Percentiles rank a stretch among this genome's conserved stretches.
These are phyloP conservation scores for Brachionus manjavacas DNA, from an alignment of 1,140 invertebrate species.

Conservation along the genomic window DNA sequence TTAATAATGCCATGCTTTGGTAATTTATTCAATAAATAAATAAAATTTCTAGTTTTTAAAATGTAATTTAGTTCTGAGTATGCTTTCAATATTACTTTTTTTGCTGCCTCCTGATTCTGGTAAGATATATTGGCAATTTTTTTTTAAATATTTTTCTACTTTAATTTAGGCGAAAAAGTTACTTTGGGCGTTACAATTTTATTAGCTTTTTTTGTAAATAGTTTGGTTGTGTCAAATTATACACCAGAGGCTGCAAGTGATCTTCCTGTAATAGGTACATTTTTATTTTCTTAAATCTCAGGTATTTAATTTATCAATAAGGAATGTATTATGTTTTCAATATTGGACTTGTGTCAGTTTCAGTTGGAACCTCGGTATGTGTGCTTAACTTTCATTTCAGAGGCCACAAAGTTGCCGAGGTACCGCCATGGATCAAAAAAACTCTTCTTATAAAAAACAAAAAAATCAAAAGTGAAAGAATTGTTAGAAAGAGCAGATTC, in stretches of 20 bases:
- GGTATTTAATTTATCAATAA: background rate
- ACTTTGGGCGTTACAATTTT: conserved; percentile 39
- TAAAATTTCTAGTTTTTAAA: background rate
- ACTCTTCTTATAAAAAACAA: background rate
- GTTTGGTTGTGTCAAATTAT: conserved; percentile 41
- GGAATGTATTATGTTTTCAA: conserved; percentile 42
- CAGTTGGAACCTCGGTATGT: conserved; percentile 20
- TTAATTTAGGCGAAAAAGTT: conserved; percentile 37
- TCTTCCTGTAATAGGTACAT: conserved; percentile 33
- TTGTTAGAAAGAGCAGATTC: background rate
- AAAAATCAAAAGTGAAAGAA: background rate
- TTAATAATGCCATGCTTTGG: conserved; percentile 40
- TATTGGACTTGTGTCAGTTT: conserved; percentile 33
- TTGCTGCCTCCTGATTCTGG: conserved; percentile 39
- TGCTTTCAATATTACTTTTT: conserved; percentile 37
- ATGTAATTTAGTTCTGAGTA: background rate
- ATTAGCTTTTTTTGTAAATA: conserved; percentile 38
- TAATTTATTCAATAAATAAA: background rate
- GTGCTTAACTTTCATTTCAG: conserved; percentile 41
- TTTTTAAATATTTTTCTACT: background rate
- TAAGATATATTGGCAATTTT: background rate
- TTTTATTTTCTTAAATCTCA: background rate
- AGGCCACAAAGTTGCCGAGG: conserved; percentile 1
- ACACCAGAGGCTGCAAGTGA: conserved; percentile 28
- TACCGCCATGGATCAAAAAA: conserved; percentile 24